Conservation (phyloP, 2,113 vertebrate species). For the Dascyllus trimaculatus region DNA sequence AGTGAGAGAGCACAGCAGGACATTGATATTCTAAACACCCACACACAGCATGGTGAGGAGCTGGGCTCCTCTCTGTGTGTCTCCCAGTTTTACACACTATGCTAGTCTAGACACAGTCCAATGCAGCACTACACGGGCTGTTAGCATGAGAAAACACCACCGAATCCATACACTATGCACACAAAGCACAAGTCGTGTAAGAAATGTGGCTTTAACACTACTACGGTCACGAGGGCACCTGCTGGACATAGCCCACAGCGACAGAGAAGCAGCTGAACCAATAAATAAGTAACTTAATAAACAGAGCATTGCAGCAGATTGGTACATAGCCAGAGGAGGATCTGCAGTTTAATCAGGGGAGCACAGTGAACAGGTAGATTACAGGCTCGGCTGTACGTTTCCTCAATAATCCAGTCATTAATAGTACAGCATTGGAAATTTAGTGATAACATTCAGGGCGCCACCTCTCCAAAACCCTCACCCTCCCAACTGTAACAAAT, state of each 20-base stretch:
- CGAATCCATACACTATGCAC: slow-evolving; percentile 6
- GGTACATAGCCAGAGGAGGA: slow-evolving; percentile 42
- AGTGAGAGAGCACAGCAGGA: slow-evolving; percentile 73
- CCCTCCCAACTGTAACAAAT: slow-evolving; percentile 23
- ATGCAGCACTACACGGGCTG: slow-evolving; percentile 33
- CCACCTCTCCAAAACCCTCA: slow-evolving; percentile 24
- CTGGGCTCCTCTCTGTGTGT: slow-evolving; percentile 64
- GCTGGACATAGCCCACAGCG: slow-evolving; percentile 39
- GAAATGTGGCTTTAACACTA: slow-evolving; percentile 22
- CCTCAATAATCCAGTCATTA: slow-evolving; percentile 28
- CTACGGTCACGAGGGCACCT: background rate
- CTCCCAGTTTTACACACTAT: slow-evolving; percentile 65
- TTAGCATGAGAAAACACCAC: slow-evolving; percentile 35
- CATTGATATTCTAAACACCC: slow-evolving; percentile 83
- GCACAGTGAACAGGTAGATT: slow-evolving; percentile 4
- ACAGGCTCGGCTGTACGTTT: background rate
- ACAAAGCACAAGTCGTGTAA: background rate
- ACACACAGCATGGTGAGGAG: slow-evolving; percentile 79
- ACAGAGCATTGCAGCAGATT: slow-evolving; percentile 42
- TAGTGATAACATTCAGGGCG: slow-evolving; percentile 33
- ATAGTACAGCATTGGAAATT: slow-evolving; percentile 23
- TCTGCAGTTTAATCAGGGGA: slow-evolving; percentile 45
- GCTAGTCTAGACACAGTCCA: slow-evolving; percentile 55
- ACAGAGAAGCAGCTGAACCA: slow-evolving; percentile 52
- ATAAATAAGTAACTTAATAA: slow-evolving; percentile 60